Evolutionary conservation across 2,113 vertebrate genomes (phyloP).

Genomic region (Engraulis encrasicolus): DNA sequence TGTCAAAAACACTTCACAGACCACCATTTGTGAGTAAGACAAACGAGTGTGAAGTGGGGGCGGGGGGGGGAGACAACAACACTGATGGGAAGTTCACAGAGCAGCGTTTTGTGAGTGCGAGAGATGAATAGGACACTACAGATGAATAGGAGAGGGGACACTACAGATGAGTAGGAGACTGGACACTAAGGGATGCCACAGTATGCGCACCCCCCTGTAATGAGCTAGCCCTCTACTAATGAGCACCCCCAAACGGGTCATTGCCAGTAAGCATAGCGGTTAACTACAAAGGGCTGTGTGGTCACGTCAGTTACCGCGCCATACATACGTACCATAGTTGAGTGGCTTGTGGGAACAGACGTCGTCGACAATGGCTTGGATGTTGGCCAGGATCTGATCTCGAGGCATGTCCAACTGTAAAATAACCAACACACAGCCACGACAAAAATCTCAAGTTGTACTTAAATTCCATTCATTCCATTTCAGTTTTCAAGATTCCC

Average conservation of each 20-base stretch:
- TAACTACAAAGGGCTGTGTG: not conserved
- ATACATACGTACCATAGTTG: constrained; percentile 76
- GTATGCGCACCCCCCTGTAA: not conserved
- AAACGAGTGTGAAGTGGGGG: no score
- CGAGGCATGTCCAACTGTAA: constrained; percentile 87
- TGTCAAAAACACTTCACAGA: no score
- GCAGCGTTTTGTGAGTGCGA: not conserved
- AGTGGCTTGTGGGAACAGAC: constrained; percentile 81
- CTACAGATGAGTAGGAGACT: not conserved
- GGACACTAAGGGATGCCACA: not conserved
- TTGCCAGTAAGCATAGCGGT: not conserved
- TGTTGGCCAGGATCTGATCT: constrained; percentile 84
- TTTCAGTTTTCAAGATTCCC: not conserved
- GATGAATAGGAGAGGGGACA: not conserved
- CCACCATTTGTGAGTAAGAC: no score
- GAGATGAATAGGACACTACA: not conserved
- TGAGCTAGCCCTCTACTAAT: not conserved
- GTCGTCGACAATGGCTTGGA: constrained; percentile 78
- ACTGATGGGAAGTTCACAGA: not conserved
- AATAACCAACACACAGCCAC: not conserved
- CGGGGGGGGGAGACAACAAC: no score
- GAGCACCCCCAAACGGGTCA: not conserved
- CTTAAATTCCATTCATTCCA: not conserved
- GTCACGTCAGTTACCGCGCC: no score
- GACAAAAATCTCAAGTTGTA: not conserved